Percentiles rank a stretch among this genome's conserved stretches.
Evolutionary conservation across 2,797 vertebrate species (phyloP).

Genomic region (Muraenolepis orangiensis): DNA sequence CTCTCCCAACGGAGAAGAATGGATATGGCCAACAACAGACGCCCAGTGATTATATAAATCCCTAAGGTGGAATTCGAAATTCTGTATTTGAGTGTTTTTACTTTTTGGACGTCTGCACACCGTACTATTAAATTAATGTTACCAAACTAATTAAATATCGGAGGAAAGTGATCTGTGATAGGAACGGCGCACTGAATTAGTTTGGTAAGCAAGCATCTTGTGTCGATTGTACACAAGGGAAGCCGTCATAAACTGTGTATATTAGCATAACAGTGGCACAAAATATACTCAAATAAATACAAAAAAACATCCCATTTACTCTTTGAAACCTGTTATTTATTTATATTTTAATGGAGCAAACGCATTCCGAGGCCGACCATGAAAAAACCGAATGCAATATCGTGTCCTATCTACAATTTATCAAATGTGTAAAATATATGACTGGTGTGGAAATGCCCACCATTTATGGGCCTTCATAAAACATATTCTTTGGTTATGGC

Average conservation of each 20-base stretch:
- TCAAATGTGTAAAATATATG: slow-evolving; percentile 71
- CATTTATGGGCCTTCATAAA: slow-evolving; percentile 74
- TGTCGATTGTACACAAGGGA: slow-evolving; percentile 12
- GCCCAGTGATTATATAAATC: background rate
- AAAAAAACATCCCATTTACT: slow-evolving; percentile 43
- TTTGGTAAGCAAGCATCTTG: slow-evolving; percentile 20
- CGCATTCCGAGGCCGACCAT: slow-evolving; percentile 51
- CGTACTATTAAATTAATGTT: background rate
- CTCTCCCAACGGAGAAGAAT: background rate
- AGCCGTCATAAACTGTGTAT: slow-evolving; percentile 17
- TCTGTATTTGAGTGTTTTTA: background rate
- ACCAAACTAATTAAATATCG: background rate
- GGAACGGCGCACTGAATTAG: background rate
- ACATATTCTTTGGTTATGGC: slow-evolving; percentile 75
- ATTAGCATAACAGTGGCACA: slow-evolving; percentile 18
- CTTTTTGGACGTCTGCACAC: background rate
- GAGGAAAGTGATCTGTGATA: background rate
- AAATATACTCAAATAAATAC: too few species aligned
- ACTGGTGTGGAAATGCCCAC: slow-evolving; percentile 59
- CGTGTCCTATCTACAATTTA: slow-evolving; percentile 58
- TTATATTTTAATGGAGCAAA: slow-evolving; percentile 48
- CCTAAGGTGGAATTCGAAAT: background rate
- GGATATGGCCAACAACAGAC: background rate
- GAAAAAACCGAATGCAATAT: slow-evolving; percentile 63
- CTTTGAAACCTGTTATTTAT: slow-evolving; percentile 42